Percentiles rank a stretch among this genome's conserved stretches.
phyloP scores from a whole-genome alignment of 2,888 invertebrate species.

The Brachypalpus laphriformis region DNA sequence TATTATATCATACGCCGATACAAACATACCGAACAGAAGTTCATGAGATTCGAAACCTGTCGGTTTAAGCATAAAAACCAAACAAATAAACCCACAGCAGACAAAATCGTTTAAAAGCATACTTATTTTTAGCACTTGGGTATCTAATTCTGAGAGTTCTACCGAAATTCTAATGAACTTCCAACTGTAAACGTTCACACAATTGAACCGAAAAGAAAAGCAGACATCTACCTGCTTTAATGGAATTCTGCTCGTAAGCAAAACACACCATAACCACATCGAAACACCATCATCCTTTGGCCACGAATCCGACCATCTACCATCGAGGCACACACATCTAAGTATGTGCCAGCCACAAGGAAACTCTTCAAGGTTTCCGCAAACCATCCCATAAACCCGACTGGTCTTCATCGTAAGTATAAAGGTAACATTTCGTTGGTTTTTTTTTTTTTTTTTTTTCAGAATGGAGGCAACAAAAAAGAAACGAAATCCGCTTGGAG shows the following conservation, averaged over 20 bases:
- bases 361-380: slow-evolving; percentile 24
- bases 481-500: slow-evolving; percentile 21
- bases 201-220: neutral
- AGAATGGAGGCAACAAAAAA: slow-evolving; percentile 22
- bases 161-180: neutral
- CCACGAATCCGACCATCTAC: slow-evolving; percentile 31
- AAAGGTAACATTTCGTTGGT: slow-evolving; percentile 30
- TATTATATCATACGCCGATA: too few species aligned
- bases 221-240: neutral
- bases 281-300: slow-evolving; percentile 41
- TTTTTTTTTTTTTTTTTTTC: slow-evolving; percentile 28
- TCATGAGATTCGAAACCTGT: too few species aligned
- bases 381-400: slow-evolving; percentile 12
- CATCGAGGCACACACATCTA: neutral
- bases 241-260: slow-evolving; percentile 29
- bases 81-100: neutral
- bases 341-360: slow-evolving; percentile 21
- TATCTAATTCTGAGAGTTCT: neutral
- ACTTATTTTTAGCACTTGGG: neutral
- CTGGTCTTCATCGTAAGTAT: neutral
- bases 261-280: slow-evolving; percentile 32
- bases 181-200: neutral
- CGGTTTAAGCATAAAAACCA: too few species aligned
- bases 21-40: too few species aligned
- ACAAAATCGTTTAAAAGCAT: neutral